Conservation (phyloP, 1,140 invertebrate genomes). For the Eriocheir sinensis region DNA sequence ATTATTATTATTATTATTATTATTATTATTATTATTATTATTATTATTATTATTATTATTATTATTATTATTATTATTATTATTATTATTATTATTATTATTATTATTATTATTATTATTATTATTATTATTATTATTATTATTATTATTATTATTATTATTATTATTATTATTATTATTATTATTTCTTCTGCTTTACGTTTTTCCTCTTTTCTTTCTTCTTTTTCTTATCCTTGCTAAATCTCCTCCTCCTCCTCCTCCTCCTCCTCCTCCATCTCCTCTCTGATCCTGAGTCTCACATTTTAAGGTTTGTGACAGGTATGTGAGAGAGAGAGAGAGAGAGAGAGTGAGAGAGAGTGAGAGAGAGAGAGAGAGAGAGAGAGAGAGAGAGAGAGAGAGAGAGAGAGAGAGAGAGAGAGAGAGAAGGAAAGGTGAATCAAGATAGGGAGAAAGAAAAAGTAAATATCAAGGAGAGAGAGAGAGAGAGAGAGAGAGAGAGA, state of each 20-base stretch:
- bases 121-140: neutral
- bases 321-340: neutral
- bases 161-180: neutral
- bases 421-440: too few relatives aligned
- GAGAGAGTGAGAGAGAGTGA: neutral
- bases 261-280: neutral
- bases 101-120: neutral
- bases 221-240: neutral
- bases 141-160: neutral
- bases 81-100: neutral
- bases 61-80: neutral
- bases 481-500: constrained; percentile 12
- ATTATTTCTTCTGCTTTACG: neutral
- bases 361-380: constrained; percentile 22
- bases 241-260: neutral
- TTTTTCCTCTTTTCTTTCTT: neutral
- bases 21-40: neutral
- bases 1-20: neutral
- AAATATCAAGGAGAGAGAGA: neutral
- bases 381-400: neutral
- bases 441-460: neutral
- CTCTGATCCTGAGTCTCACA: neutral
- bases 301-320: neutral
- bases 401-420: neutral
- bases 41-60: neutral